These are phyloP conservation scores for Echinometra lucunter DNA, from an alignment of 53 echinoderm and acorn worm genomes.

Conservation along the genomic window DNA sequence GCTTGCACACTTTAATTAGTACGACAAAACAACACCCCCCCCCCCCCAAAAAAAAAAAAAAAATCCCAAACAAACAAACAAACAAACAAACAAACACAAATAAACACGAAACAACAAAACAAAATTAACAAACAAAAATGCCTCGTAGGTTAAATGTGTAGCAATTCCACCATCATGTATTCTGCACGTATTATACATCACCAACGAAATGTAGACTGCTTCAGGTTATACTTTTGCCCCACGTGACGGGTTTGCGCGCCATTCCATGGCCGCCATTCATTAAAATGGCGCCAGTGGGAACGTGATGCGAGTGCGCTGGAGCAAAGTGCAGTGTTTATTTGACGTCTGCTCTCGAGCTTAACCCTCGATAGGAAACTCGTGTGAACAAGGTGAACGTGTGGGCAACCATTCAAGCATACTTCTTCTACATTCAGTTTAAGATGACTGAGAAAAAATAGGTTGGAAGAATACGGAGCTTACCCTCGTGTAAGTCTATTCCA, in stretches of 20 bases:
- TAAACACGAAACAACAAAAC: no score
- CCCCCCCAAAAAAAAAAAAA: no score
- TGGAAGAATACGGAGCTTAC: neutral
- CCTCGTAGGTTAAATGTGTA: neutral
- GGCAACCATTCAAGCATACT: neutral
- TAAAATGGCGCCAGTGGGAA: constrained; percentile 14
- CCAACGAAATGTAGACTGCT: neutral
- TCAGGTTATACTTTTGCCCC: neutral
- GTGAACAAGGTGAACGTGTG: constrained; percentile 52
- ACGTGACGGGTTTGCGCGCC: neutral
- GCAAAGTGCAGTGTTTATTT: constrained; percentile 59
- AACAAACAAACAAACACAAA: no score
- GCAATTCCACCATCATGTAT: neutral
- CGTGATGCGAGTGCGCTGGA: neutral
- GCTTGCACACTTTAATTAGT: no score
- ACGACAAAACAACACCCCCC: no score
- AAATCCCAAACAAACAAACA: no score
- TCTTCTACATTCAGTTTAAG: neutral
- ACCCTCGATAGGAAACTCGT: constrained; percentile 39
- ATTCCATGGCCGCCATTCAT: neutral
- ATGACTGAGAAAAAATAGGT: neutral
- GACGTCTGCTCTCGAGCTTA: constrained; percentile 31
- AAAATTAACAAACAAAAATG: no score
- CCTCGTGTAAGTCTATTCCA: neutral
- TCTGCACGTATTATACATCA: neutral